Evolutionary conservation across 2,113 vertebrate genomes (phyloP), one percentile per base, ranked within the genome.

Genomic region (Spheniscus mendiculus): DNA sequence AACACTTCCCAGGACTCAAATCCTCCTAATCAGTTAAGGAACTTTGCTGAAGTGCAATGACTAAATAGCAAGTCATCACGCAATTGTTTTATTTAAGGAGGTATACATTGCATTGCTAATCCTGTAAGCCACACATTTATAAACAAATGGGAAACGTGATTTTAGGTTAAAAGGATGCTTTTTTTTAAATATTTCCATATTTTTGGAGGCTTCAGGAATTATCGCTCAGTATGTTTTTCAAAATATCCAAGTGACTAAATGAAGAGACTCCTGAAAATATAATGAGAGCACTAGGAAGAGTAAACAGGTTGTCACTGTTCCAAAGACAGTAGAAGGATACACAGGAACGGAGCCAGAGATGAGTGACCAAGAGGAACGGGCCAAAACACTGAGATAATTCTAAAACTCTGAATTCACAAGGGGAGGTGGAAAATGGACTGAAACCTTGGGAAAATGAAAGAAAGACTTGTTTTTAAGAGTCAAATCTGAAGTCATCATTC

Each of bases 331-430:
- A 40, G 15, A 63, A 86, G 22, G n/a, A 83, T 15, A 73, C 4
- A 63, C 4, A 63, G 6, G 18, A 87, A 55, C 0, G 0, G 34
- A 90, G 63, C 3, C 63, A 76, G 40, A 58, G 62, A 16, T 49
- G 34, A 92, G 4, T 32, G 27, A 61, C 40, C 29, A 8, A 55
- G 32, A 83, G 11, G 12, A 92, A 66, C 0, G 0, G 32, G 69
- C 23, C 52, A 71, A 90, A 93, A 55, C 1, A 4, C 34, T 50
- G 47, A 70, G 32, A 36, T 45, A 30, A 47, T 70, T 83, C 49
- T 32, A 85, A 77, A 92, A 55, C 15, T 66, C 47, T 25, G 38
- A 84, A 84, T 55, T 87, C 63, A 67, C 26, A 71, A 32, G 12
- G 5, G 15, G 5, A 77, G 3, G 11, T 0, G 0, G 23, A 27